phyloP scores from a whole-genome alignment of 2,113 vertebrate genomes.

The Oreochromis spilurus region DNA sequence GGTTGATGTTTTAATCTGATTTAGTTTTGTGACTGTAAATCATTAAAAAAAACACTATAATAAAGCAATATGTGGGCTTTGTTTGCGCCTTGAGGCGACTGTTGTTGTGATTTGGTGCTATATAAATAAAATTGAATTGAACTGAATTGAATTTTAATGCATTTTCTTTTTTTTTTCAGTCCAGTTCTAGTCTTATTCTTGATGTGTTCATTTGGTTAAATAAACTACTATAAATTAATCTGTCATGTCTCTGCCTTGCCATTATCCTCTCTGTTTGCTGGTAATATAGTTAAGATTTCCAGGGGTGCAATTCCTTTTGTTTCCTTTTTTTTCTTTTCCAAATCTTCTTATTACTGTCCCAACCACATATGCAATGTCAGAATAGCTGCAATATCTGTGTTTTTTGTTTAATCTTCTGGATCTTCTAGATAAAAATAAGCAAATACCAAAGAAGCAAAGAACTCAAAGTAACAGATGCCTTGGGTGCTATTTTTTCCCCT shows the following conservation, averaged over 20 bases:
- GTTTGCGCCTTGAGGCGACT: no score
- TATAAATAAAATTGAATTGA: no score
- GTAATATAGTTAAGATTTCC: not conserved
- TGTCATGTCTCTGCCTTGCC: not conserved
- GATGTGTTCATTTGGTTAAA: not conserved
- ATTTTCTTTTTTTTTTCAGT: not conserved
- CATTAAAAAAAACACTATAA: not conserved
- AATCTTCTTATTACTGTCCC: not conserved
- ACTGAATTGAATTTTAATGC: no score
- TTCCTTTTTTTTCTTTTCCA: not conserved
- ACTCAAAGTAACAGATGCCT: no score
- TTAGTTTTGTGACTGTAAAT: not conserved
- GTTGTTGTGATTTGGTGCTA: no score
- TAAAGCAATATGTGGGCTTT: no score
- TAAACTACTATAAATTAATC: not conserved
- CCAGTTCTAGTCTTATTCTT: not conserved
- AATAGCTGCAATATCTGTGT: not conserved
- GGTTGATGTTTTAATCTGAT: no score
- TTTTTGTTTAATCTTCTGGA: not conserved
- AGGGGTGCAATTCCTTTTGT: not conserved
- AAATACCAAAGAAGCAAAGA: not conserved
- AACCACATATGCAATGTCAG: not conserved
- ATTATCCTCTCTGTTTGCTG: not conserved
- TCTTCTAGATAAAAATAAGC: no score
- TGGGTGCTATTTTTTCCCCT: not conserved